Base-by-base conservation (phyloP, 2,797 vertebrate species). In the Myioborus miniatus region DNA sequence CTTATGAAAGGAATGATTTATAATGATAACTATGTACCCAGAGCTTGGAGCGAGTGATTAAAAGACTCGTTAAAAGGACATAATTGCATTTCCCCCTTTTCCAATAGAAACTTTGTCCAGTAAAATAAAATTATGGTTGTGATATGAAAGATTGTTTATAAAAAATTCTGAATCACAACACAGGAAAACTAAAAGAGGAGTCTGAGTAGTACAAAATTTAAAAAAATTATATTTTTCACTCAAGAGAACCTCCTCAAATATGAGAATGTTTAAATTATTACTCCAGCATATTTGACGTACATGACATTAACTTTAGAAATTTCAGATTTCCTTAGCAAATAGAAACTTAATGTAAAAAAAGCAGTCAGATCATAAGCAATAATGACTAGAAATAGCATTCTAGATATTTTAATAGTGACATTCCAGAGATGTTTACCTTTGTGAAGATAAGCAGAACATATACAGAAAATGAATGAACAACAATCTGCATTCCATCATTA, bases 371-470 rank as follows among this genome's bases (percentile, higher is more conserved):
- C n/a, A n/a, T 55, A 69, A 81, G 36, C 50, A 88, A 52, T 12
- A 22, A 52, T 84, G 34, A 81, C 52, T 96, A 47, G 56, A 90
- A 94, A 78, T 82, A 92, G 23, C 41, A 63, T 75, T 37, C 79
- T 62, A 41, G 67, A 75, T 87, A 83, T 90, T 87, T 96, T 71
- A 83, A 83, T 94, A 55, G 81, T 94, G 69, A 59, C 49, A 76
- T 95, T 95, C 88, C 84, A 91, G 68, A 93, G 52, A 39, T 75
- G 67, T 83, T 94, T 94, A 95, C 78, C 53, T 83, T 96, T 82
- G 65, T 37, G 23, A 94, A 96, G 97, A 94, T 86, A 91, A 97
- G 59, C 72, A 96, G 92, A 96, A 78, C 41, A 49, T 81, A 77
- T 53, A 75, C 46, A 79, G 77, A 92, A 67, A 46, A 30, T 3